Evolutionary conservation across 2,888 invertebrate species (phyloP), one percentile per base, ranked within the genome.

Genomic region (Philaethria dido): DNA sequence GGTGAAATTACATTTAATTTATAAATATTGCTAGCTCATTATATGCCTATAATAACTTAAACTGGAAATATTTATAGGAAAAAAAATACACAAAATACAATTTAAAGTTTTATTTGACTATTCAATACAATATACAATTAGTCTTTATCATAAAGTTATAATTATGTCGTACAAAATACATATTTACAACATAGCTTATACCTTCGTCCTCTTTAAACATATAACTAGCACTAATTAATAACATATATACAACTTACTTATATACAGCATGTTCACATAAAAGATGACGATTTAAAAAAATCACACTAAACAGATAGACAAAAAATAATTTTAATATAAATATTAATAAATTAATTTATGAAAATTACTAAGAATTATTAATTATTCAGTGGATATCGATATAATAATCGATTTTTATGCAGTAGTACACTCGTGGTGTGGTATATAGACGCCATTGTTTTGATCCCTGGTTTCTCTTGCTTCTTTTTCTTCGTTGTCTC

Each of bases 401-500:
- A 5, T 6, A 18, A 64, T 3, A 47, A 48, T 18, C 14, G 25
- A 0, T 42, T 42, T 63, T 72, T 78, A 84, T 25, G 80, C 84
- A 8, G 73, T 71, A 65, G 81, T 83, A 3, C 78, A 78, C 3
- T 81, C 78, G 4, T 77, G 75, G 29, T 73, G 80, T 60, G 72
- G 79, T 13, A 91, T 88, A 62, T 84, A 87, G 8, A 90, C 66
- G 18, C 64, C 59, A 47, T 68, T 55, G 36, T 66, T 57, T 77
- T 33, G 42, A 20, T 48, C 57, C 1, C n/a, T 42, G 3, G 52
- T 25, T 6, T 62, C 78, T 2, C 70, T 67, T 8, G 78, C 77
- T n/a, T 77, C 76, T 11, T 69, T 59, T 42, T 33, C 80, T 8
- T 83, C 81, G 1, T 75, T 79, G 61, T 87, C 77, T 0, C 87